Evolutionary conservation across 1,140 invertebrate species (phyloP).

Genomic region (Drosophila mauritiana): DNA sequence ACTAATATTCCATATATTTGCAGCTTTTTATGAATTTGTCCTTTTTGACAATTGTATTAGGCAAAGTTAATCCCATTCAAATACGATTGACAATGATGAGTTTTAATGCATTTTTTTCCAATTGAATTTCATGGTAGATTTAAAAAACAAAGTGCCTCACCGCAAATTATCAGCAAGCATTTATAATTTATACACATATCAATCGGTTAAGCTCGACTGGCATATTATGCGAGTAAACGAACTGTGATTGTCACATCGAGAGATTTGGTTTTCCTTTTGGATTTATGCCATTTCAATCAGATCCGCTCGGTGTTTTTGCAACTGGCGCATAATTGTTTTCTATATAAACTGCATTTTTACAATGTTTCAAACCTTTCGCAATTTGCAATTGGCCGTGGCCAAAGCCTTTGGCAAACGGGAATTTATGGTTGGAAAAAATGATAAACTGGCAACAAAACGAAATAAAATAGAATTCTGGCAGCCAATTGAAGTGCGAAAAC

Average conservation of each 20-base stretch:
- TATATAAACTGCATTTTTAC: conserved; percentile 43
- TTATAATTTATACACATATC: conserved; percentile 40
- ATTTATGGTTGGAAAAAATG: conserved; percentile 35
- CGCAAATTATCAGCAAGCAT: conserved; percentile 6
- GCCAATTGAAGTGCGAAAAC: conserved; percentile 56
- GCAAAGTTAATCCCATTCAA: background rate
- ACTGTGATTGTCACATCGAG: conserved; percentile 46
- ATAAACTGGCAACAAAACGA: conserved; percentile 18
- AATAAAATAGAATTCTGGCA: conserved; percentile 22
- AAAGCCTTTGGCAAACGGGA: conserved; percentile 28
- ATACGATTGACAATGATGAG: background rate
- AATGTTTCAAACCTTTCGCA: conserved; percentile 29
- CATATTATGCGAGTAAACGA: conserved; percentile 53
- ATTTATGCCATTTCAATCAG: conserved; percentile 29
- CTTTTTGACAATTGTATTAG: background rate
- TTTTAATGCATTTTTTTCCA: background rate
- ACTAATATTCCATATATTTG: background rate
- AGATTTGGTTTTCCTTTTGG: conserved; percentile 19
- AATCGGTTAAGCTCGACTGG: conserved; percentile 40
- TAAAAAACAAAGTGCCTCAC: conserved; percentile 3
- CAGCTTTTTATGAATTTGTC: background rate
- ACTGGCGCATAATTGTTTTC: conserved; percentile 47
- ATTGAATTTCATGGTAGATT: conserved; percentile 11
- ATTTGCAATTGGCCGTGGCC: conserved; percentile 35
- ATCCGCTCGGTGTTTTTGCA: conserved; percentile 23